phyloP scores from a whole-genome alignment of 2,113 vertebrate genomes.

The Paratilapia polleni region DNA sequence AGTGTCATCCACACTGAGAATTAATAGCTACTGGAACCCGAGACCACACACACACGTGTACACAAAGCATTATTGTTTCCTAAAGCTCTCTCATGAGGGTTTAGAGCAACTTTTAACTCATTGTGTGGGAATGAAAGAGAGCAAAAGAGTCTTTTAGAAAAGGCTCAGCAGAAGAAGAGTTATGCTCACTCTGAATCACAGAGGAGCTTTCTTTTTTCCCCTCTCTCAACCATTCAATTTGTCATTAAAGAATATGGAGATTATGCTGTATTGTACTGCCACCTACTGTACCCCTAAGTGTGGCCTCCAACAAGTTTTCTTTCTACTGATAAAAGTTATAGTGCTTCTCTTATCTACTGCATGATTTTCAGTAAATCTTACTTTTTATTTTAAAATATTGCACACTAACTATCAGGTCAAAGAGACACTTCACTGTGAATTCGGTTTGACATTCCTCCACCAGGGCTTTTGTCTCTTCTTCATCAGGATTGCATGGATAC shows the following conservation, averaged over 20 bases:
- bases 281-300: not conserved
- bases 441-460: not conserved
- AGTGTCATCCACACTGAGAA: slow-evolving; percentile 7
- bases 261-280: not conserved
- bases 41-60: slow-evolving; percentile 23
- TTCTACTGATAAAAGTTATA: not conserved
- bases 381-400: not conserved
- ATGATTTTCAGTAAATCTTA: not conserved
- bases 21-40: slow-evolving; percentile 20
- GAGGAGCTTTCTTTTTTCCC: slow-evolving; percentile 8
- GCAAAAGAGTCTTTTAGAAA: slow-evolving; percentile 4
- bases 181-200: slow-evolving; percentile 1
- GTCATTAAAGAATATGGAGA: not conserved
- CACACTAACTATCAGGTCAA: not conserved
- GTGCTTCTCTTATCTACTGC: not conserved
- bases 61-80: slow-evolving; percentile 83
- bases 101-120: slow-evolving; percentile 66
- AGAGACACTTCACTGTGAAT: not conserved
- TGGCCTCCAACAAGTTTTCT: not conserved
- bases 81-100: slow-evolving; percentile 83
- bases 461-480: not conserved
- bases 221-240: not conserved
- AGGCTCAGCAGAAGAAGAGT: slow-evolving; percentile 14
- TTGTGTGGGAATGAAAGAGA: slow-evolving; percentile 30
- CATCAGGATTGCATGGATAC: not conserved